phyloP scores from a whole-genome alignment of 2,797 vertebrate genomes.

The Sciaenops ocellatus region DNA sequence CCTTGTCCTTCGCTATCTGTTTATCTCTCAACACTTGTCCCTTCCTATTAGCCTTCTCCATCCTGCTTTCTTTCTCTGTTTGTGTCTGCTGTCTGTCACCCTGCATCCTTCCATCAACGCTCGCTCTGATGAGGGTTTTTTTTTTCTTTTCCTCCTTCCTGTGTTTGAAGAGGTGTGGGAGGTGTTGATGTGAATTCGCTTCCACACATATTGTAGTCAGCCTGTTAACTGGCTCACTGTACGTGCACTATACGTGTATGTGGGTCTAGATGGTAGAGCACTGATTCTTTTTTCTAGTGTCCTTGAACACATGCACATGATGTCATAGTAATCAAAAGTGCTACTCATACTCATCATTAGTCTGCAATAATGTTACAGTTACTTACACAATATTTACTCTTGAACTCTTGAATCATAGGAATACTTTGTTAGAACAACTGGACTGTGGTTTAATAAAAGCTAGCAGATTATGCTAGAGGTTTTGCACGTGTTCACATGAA shows the following conservation, averaged over 20 bases:
- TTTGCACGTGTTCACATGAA: not conserved
- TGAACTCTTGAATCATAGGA: not conserved
- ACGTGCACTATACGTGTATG: conserved; percentile 6
- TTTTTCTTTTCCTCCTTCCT: conserved; percentile 41
- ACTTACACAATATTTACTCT: too few species aligned
- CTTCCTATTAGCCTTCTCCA: conserved; percentile 53
- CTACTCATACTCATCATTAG: not conserved
- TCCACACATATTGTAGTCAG: conserved; percentile 21
- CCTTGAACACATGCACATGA: conserved; percentile 20
- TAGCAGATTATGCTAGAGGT: not conserved
- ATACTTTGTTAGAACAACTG: not conserved
- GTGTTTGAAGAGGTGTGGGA: conserved; percentile 45
- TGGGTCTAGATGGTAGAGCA: conserved; percentile 8
- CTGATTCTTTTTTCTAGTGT: conserved; percentile 24
- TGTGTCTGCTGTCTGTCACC: conserved; percentile 64
- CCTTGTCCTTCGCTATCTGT: conserved; percentile 68
- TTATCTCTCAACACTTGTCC: conserved; percentile 66
- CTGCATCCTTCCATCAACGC: conserved; percentile 53
- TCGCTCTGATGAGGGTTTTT: conserved; percentile 30
- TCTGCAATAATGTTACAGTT: not conserved
- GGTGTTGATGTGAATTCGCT: conserved; percentile 38
- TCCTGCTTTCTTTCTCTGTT: conserved; percentile 51
- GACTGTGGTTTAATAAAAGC: not conserved
- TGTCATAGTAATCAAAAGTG: not conserved
- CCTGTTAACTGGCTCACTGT: conserved; percentile 26